Base-by-base conservation (phyloP, 2,113 vertebrate species). In the Dissostichus mawsoni region DNA sequence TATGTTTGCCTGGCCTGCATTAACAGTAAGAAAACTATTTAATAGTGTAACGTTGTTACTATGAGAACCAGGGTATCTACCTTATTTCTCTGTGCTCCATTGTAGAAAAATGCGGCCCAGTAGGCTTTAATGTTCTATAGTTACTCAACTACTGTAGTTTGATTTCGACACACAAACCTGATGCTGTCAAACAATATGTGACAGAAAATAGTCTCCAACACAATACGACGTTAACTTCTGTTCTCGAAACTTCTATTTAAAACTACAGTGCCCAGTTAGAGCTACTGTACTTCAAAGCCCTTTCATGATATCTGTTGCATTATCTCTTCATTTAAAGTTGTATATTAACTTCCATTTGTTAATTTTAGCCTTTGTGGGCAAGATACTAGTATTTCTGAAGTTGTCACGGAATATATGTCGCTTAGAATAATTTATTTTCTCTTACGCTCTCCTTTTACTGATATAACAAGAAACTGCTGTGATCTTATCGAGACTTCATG, bases 401-500 rank as follows among this genome's bases (percentile, higher is more conserved):
- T 20, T 44, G 2, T 52, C 7, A n/a, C 18, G 0, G 66, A 70
- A 51, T 58, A 13, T 56, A 20, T 53, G 67, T 61, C n/a, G 65
- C 5, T 29, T 4, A 61, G 59, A 80, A 64, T 55, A 59, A 66
- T 45, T 63, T 18, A 48, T 69, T 36, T 4, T 47, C 10, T 56
- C 20, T 45, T 13, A 11, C 59, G 36, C 29, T 67, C 47, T 33
- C 16, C 8, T 72, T 0, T 13, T 33, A 23, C 4, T 71, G 64
- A 86, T 20, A 23, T 33, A 12, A 68, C 11, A 47, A 78, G 63
- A 71, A 20, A 64, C 51, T 51, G 62, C 17, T 20, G 63, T 62
- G 51, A 69, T 83, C 57, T 29, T 18, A 76, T 14, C 59, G 23
- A 66, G 44, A 67, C 48, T 69, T 79, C 12, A 11, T 44, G 25